Conservation (phyloP, 2,797 vertebrate genomes). For the Moxostoma hubbsi region DNA sequence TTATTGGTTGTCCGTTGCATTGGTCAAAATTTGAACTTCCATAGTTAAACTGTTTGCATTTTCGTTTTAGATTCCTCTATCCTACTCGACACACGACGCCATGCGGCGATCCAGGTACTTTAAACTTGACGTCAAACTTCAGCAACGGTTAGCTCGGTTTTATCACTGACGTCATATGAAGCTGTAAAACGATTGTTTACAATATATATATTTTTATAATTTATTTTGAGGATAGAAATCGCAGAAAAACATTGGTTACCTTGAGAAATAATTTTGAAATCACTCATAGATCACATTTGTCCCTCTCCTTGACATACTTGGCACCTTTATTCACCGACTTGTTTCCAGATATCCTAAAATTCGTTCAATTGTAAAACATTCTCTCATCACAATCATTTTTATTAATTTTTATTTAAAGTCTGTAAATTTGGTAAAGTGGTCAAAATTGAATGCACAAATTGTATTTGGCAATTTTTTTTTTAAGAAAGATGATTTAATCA, state of each 20-base stretch:
- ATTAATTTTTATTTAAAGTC: no score
- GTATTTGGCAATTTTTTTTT: no score
- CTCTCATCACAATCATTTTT: constrained; percentile 21
- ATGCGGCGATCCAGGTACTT: constrained; percentile 34
- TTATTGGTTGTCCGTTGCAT: not conserved
- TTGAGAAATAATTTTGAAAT: constrained; percentile 5
- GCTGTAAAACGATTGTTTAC: not conserved
- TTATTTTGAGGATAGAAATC: not conserved
- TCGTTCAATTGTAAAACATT: constrained; percentile 5
- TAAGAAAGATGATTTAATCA: no score
- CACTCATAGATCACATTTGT: constrained; percentile 18
- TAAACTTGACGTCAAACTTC: constrained; percentile 35
- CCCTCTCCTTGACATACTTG: constrained; percentile 24
- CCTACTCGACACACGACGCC: constrained; percentile 22
- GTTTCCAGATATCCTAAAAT: constrained; percentile 16
- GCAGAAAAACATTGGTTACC: not conserved
- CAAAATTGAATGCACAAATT: no score
- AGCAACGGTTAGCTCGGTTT: not conserved
- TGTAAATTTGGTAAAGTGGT: no score
- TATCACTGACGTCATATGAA: not conserved
- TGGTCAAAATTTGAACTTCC: constrained; percentile 23
- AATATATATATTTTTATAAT: not conserved
- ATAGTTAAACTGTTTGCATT: constrained; percentile 23
- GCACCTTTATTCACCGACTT: not conserved
- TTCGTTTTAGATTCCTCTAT: constrained; percentile 2